These are phyloP conservation scores for Melanotaenia pygmaea DNA, from an alignment of 2,797 vertebrate species.

Conservation along the genomic window DNA sequence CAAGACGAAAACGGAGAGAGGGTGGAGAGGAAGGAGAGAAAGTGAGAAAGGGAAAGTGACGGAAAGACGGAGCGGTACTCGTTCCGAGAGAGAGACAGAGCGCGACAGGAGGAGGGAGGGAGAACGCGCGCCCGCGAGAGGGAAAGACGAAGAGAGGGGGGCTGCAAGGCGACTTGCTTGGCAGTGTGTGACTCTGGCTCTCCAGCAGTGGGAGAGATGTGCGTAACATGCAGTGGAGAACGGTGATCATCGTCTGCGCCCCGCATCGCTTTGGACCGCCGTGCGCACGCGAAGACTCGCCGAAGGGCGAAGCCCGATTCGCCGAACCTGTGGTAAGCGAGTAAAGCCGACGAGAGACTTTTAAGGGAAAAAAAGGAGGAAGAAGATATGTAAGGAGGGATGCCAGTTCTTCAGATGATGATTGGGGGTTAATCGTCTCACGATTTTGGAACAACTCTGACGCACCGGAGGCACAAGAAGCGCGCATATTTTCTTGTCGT, in stretches of 20 bases:
- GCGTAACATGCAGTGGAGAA: slow-evolving; percentile 75
- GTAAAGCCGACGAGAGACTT: slow-evolving; percentile 6
- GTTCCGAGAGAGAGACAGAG: slow-evolving; percentile 7
- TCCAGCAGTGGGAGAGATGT: slow-evolving; percentile 71
- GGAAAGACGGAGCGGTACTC: background rate
- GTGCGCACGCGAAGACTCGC: slow-evolving; percentile 60
- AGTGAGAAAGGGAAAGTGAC: slow-evolving; percentile 6
- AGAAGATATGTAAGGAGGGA: slow-evolving; percentile 32
- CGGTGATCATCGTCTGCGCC: slow-evolving; percentile 67
- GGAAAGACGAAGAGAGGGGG: slow-evolving; percentile 19
- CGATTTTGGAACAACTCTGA: slow-evolving; percentile 61
- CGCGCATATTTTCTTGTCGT: slow-evolving; percentile 27
- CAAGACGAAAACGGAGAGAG: background rate
- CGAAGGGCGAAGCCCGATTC: slow-evolving; percentile 41
- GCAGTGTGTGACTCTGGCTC: slow-evolving; percentile 66
- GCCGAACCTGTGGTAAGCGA: slow-evolving; percentile 24
- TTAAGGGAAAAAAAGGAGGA: background rate
- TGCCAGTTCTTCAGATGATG: slow-evolving; percentile 50
- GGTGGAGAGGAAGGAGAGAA: background rate
- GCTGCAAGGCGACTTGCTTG: slow-evolving; percentile 66
- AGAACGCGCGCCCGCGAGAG: slow-evolving; percentile 4
- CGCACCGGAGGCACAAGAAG: slow-evolving; percentile 48
- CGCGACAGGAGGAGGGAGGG: slow-evolving; percentile 15
- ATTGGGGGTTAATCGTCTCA: slow-evolving; percentile 65
- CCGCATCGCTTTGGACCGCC: slow-evolving; percentile 66